Conservation (phyloP, 2,113 vertebrate genomes). For the Charina bottae region DNA sequence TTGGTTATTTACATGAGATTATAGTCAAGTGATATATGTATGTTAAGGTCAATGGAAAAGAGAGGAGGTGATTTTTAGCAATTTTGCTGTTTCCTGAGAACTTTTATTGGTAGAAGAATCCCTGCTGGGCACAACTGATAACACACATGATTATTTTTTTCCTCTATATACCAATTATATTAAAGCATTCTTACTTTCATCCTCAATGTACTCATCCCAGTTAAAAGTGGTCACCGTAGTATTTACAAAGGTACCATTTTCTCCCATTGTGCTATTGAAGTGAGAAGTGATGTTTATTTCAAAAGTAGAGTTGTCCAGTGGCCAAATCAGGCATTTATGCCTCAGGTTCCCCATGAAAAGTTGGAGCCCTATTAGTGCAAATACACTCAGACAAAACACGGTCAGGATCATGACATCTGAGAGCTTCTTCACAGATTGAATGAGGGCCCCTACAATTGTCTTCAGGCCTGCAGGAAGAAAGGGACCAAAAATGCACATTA, state of each 20-base stretch:
- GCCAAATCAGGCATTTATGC: slow-evolving; percentile 88
- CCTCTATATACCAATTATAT: background rate
- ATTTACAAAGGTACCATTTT: slow-evolving; percentile 73
- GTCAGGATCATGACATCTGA: slow-evolving; percentile 98
- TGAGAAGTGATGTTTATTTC: slow-evolving; percentile 71
- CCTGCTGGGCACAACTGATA: background rate
- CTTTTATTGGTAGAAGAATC: background rate
- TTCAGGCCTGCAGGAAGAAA: slow-evolving; percentile 84
- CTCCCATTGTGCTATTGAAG: slow-evolving; percentile 67
- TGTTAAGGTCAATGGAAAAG: background rate
- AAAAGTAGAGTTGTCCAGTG: slow-evolving; percentile 70
- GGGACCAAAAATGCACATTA: slow-evolving; percentile 31
- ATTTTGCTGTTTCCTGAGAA: background rate
- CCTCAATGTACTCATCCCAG: slow-evolving; percentile 79
- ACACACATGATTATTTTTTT: background rate
- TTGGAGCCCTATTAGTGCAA: slow-evolving; percentile 96
- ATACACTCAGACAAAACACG: slow-evolving; percentile 97
- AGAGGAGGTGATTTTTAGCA: background rate
- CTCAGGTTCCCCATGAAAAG: slow-evolving; percentile 98
- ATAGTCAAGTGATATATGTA: background rate
- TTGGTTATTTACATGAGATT: background rate
- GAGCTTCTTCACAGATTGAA: slow-evolving; percentile 97
- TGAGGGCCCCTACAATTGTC: slow-evolving; percentile 95
- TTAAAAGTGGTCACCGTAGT: slow-evolving; percentile 77
- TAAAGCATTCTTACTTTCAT: slow-evolving; percentile 79